Base-by-base conservation (phyloP, 2,797 vertebrate species). In the Enteromius anoplus region DNA sequence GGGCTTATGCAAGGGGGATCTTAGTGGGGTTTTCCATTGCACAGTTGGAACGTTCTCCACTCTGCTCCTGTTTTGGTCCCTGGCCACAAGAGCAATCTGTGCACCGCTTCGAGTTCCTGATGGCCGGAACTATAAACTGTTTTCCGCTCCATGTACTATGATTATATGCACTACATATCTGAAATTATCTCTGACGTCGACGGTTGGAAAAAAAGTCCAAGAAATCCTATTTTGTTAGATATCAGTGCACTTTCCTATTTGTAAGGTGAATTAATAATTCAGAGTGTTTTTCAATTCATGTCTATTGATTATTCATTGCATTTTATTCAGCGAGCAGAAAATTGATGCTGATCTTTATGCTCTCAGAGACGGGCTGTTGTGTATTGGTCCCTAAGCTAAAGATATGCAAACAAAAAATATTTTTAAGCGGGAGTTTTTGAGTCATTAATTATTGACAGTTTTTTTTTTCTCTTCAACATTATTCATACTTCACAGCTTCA, bases 81-180 rank as follows among this genome's bases (percentile, higher is more conserved):
- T 49, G 70, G 80, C 88, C 88, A 89, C 86, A 80, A 75, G 53
- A 80, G 66, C 88, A 89, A 89, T 87, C 88, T 88, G 88, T 88
- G 83, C 82, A 80, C 75, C 80, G 49, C 58, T 84, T 62, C 53
- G 32, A 55, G 80, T 83, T 49, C 70, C 69, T 75, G 68, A 80
- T 84, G 64, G 71, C 77, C 26, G 32, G 84, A 79, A 26, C 71
- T 84, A 73, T 64, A 53, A 80, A 64, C 81, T 51, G 65, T 84
- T 85, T 75, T 81, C 84, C 51, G 42, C 68, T 81, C 78, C 62
- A 75, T 15, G 2, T 55, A 26, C 65, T n/a, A 19, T 45, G 66
- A 49, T 58, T 58, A 68, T 51, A 47, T 64, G n/a, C 60, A 21
- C 64, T 58, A 26, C 23, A 58, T 21, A 34, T 58, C 19, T 19